Percentiles rank a stretch among this genome's conserved stretches.
These are phyloP conservation scores for Euthynnus affinis DNA, from an alignment of 2,797 vertebrate genomes.

Conservation along the genomic window DNA sequence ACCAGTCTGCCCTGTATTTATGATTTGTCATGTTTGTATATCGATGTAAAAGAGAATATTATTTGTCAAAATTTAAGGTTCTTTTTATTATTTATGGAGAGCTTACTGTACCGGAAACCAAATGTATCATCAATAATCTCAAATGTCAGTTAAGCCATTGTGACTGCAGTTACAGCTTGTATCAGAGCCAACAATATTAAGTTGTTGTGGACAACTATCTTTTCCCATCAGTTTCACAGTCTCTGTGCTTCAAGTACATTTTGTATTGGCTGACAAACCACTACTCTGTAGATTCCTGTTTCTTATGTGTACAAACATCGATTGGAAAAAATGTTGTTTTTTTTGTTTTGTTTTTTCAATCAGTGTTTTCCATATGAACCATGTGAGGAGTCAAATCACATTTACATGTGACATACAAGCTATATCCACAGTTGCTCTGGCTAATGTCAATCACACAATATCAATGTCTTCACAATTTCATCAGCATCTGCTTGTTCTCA, in stretches of 20 bases:
- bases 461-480: slow-evolving; percentile 42
- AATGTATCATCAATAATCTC: slow-evolving; percentile 55
- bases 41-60: slow-evolving; percentile 73
- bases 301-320: slow-evolving; percentile 11
- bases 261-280: slow-evolving; percentile 41
- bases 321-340: not conserved
- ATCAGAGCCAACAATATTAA: slow-evolving; percentile 33
- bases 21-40: slow-evolving; percentile 81
- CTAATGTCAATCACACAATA: slow-evolving; percentile 37
- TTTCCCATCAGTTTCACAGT: slow-evolving; percentile 31
- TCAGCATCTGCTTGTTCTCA: slow-evolving; percentile 47
- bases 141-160: slow-evolving; percentile 28
- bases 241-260: slow-evolving; percentile 1
- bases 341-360: not conserved
- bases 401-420: slow-evolving; percentile 36
- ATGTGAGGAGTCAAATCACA: slow-evolving; percentile 8
- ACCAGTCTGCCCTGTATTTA: slow-evolving; percentile 73
- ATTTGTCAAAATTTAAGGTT: slow-evolving; percentile 73
- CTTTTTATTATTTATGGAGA: slow-evolving; percentile 80
- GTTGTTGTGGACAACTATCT: not conserved
- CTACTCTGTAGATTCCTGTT: slow-evolving; percentile 25
- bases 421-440: slow-evolving; percentile 48
- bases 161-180: slow-evolving; percentile 69
- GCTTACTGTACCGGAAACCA: slow-evolving; percentile 63
- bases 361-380: slow-evolving; percentile 5